Evolutionary conservation across 2,888 invertebrate species (phyloP).

Genomic region (Cephus runcator): DNA sequence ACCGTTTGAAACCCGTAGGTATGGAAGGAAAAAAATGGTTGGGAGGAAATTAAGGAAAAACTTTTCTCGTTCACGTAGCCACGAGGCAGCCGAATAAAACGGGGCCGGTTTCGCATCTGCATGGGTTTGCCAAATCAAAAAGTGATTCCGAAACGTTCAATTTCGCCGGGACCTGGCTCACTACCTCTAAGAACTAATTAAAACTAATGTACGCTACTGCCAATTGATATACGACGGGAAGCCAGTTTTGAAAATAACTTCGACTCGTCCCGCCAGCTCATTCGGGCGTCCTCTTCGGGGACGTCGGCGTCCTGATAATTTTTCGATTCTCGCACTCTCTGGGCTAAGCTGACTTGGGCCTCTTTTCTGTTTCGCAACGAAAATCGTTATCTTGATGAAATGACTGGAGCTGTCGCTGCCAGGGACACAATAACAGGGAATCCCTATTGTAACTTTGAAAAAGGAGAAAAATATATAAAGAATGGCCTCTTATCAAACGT

Average conservation of each 20-base stretch:
- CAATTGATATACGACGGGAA: constrained; percentile 41
- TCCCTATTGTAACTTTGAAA: neutral
- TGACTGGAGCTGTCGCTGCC: neutral
- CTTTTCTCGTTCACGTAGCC: neutral
- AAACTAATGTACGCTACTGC: constrained; percentile 35
- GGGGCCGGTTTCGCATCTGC: neutral
- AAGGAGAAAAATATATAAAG: neutral
- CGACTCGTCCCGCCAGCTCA: constrained; percentile 1
- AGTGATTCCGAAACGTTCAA: neutral
- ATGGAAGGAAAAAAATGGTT: neutral
- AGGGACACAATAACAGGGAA: neutral
- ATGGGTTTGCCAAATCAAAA: neutral
- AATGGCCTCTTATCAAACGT: neutral
- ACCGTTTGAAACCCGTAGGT: neutral
- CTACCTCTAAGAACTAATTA: constrained; percentile 33
- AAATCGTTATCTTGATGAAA: neutral
- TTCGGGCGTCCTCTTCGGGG: neutral
- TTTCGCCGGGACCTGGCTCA: neutral
- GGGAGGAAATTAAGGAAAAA: neutral
- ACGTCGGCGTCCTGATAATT: neutral
- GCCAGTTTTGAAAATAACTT: constrained; percentile 26
- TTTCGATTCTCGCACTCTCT: neutral
- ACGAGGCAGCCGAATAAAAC: neutral
- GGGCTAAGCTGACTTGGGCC: neutral
- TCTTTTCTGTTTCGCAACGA: neutral